These are phyloP conservation scores for Cephus pulcher DNA, from an alignment of 2,888 invertebrate genomes.

Conservation along the genomic window DNA sequence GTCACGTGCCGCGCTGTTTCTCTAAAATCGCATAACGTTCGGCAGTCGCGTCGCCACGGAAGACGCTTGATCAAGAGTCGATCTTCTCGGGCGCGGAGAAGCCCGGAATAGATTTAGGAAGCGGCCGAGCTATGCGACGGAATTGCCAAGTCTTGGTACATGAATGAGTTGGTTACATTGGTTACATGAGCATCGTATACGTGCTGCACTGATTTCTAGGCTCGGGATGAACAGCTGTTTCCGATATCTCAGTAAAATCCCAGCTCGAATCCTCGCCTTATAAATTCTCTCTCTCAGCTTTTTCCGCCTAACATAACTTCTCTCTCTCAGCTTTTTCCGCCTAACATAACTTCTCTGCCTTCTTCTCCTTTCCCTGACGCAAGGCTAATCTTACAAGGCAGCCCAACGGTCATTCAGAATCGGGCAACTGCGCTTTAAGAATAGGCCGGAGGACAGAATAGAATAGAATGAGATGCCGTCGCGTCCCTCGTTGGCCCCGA, in stretches of 20 bases:
- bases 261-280: not conserved
- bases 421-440: constrained; percentile 26
- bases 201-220: constrained; percentile 60
- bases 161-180: constrained; percentile 60
- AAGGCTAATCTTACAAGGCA: constrained; percentile 49
- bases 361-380: constrained; percentile 7
- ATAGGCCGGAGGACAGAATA: constrained; percentile 14
- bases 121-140: constrained; percentile 51
- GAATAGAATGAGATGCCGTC: constrained; percentile 20
- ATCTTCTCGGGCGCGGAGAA: constrained; percentile 7
- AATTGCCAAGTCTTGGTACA: constrained; percentile 57
- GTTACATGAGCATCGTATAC: constrained; percentile 39
- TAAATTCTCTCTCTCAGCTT: not conserved
- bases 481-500: not conserved
- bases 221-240: constrained; percentile 23
- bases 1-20: constrained; percentile 3
- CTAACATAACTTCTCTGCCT: not conserved
- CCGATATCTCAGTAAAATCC: constrained; percentile 9
- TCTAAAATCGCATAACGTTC: constrained; percentile 24
- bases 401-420: constrained; percentile 53
- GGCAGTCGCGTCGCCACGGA: constrained; percentile 22
- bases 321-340: not conserved
- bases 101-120: constrained; percentile 59
- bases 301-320: not conserved
- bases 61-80: too few relatives aligned